Evolutionary conservation across 2,797 vertebrate genomes (phyloP), one percentile per base, ranked within the genome.

Genomic region (Amphiprion clarkii): DNA sequence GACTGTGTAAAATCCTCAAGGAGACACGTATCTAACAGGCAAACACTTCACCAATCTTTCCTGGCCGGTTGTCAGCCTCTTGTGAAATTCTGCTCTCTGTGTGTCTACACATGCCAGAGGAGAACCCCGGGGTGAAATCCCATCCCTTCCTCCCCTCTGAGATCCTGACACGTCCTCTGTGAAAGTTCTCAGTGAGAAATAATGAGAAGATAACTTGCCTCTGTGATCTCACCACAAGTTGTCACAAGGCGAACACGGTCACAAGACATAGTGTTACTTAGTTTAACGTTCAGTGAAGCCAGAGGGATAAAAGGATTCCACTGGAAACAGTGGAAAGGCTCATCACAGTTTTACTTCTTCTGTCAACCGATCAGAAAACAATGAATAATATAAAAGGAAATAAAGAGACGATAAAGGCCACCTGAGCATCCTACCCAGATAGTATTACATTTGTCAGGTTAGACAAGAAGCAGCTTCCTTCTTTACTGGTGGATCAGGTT

Each of bases 11-110:
- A 74, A 67, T 23, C 27, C 52, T 73, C 6, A 54, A 63, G 53
- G 53, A 81, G 77, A 59, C 19, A 54, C 16, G 17, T 19, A 31
- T 75, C 21, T 65, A 29, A 53, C 17, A 63, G 76, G 31, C 0
- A 0, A 76, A 60, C 51, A 25, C 78, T 67, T 74, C 19, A 57
- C 16, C 67, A 59, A 9, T 69, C 55, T 6, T 49, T 82, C 59
- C 40, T 0, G 8, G 49, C 51, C 49, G 55, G 65, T 62, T 75
- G 46, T 76, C 78, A 73, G 13, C 61, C 29, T 66, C 49, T 76
- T 88, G 87, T 82, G 83, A 92, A 89, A 90, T 87, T 84, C 83
- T 81, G 36, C 48, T 67, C 67, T 86, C 36, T 59, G 40, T 77
- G 79, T 79, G 76, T 82, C 36, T 25, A 49, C 66, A 68, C 79